A percentile compares a stretch with the other conserved stretches of the same genome.
Conservation (phyloP, 2,797 vertebrate genomes). For the Liparis tanakae region DNA sequence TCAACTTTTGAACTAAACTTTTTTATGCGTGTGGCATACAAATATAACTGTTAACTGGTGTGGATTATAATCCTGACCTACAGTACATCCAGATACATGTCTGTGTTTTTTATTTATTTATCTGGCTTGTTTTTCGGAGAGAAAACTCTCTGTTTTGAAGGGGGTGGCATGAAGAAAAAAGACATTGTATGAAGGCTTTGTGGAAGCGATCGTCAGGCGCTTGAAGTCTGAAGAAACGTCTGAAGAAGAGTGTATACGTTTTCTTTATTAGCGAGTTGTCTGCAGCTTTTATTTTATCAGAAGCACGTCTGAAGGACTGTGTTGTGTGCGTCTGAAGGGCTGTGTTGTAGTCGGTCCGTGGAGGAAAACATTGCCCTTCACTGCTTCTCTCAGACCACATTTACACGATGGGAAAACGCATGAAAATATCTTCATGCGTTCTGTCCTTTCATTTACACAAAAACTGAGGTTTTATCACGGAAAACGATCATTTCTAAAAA, state of each 20-base stretch:
- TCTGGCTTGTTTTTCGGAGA: slow-evolving; percentile 45
- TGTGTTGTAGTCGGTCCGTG: slow-evolving; percentile 40
- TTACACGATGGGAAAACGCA: too few relatives aligned
- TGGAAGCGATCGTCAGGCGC: slow-evolving; percentile 31
- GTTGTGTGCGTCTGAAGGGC: too few relatives aligned
- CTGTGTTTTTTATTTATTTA: slow-evolving; percentile 33
- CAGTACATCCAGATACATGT: not conserved
- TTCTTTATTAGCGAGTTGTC: slow-evolving; percentile 11
- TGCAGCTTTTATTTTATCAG: slow-evolving; percentile 20
- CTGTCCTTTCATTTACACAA: too few relatives aligned
- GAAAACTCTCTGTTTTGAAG: slow-evolving; percentile 26
- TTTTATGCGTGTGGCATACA: not conserved
- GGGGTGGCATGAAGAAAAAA: slow-evolving; percentile 28
- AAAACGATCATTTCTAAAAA: too few relatives aligned
- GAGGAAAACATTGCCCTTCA: too few relatives aligned
- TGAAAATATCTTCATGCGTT: too few relatives aligned
- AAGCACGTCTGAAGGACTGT: too few relatives aligned
- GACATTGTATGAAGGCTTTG: slow-evolving; percentile 31
- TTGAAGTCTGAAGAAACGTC: slow-evolving; percentile 26
- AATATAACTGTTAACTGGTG: not conserved
- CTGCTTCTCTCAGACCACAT: slow-evolving; percentile 41
- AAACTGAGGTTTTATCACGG: too few relatives aligned
- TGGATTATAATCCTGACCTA: not conserved
- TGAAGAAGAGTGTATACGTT: slow-evolving; percentile 38
- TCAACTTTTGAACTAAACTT: too few relatives aligned